Conservation (phyloP, 1,140 invertebrate genomes). For the Diploscapter pachys region DNA sequence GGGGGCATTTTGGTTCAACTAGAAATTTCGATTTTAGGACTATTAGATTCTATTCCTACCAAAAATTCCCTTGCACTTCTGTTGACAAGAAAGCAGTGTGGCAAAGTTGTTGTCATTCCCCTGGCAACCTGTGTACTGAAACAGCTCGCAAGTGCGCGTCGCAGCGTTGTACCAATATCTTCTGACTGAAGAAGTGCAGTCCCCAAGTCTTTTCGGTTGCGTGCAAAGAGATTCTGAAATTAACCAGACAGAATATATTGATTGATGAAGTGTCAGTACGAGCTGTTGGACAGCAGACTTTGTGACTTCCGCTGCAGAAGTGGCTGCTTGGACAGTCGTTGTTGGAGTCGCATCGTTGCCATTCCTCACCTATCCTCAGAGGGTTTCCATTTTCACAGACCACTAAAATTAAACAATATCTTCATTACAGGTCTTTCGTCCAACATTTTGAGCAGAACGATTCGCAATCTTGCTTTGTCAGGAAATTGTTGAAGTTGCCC, state of each 20-base stretch:
- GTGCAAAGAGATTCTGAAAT: conserved; percentile 54
- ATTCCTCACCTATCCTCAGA: conserved; percentile 54
- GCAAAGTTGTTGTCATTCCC: conserved; percentile 57
- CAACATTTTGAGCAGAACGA: conserved; percentile 54
- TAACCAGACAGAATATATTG: conserved; percentile 9
- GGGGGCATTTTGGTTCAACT: conserved; percentile 56
- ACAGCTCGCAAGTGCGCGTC: conserved; percentile 51
- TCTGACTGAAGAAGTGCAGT: conserved; percentile 52
- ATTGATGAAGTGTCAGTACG: conserved; percentile 28
- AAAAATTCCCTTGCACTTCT: conserved; percentile 53
- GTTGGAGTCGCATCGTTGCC: conserved; percentile 52
- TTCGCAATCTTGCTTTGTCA: conserved; percentile 55
- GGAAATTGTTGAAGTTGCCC: conserved; percentile 57
- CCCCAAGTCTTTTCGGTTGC: conserved; percentile 55
- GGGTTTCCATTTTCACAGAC: conserved; percentile 58
- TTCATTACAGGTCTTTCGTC: background rate
- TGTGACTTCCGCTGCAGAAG: conserved; percentile 48
- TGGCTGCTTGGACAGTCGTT: conserved; percentile 50
- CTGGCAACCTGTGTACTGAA: conserved; percentile 54
- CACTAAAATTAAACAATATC: conserved; percentile 39
- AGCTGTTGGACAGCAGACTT: conserved; percentile 57
- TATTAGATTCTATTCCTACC: conserved; percentile 28
- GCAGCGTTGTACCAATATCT: conserved; percentile 56
- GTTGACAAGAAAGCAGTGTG: conserved; percentile 49
- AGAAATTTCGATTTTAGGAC: conserved; percentile 20